Base-by-base conservation (phyloP, 2,888 invertebrate species). In the Yponomeuta malinellus region DNA sequence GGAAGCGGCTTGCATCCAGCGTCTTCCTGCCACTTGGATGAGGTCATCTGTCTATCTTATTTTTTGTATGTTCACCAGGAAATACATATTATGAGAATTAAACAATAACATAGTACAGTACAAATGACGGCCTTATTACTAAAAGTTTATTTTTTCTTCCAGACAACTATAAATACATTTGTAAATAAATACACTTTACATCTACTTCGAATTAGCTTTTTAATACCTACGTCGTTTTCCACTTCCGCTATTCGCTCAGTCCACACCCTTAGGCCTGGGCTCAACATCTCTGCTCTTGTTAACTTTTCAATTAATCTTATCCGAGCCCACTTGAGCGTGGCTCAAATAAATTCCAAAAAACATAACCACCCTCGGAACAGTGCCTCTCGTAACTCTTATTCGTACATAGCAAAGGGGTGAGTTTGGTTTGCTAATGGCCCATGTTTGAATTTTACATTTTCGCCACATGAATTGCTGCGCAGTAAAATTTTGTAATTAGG, bases 291-390 rank as follows among this genome's bases (percentile, higher is more conserved):
- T 70, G 70, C 72, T 74, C 73, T 73, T 71, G 74, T 74, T 74
- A 74, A 74, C 74, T 74, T 74, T 74, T 73, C 74, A 74, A 74
- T 70, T 71, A 70, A 70, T 68, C 48, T 71, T 59, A 71, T 66
- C 71, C 66, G 63, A 70, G 33, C 65, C 33, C 65, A 33, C 31
- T 65, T 65, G 65, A 70, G 70, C 71, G 71, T 71, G 71, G 71
- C 63, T 63, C 63, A 70, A 71, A 71, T 71, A 71, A 71, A 71
- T 71, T 71, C 70, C 33, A 68, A 70, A 72, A 72, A 59, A 59
- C 52, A 59, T 59, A 59, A 59, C 52, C 12, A 59, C 52, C 52
- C 52, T 12, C 15, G 8, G 15, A 59, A 59, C 52, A 8, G 10
- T 52, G 2, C 52, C 52, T 59, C 52, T 15, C 52, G 15, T 15